Evolutionary conservation across 35 echinoderm and acorn worm genomes (phyloP).

Genomic region (Patiria miniata): DNA sequence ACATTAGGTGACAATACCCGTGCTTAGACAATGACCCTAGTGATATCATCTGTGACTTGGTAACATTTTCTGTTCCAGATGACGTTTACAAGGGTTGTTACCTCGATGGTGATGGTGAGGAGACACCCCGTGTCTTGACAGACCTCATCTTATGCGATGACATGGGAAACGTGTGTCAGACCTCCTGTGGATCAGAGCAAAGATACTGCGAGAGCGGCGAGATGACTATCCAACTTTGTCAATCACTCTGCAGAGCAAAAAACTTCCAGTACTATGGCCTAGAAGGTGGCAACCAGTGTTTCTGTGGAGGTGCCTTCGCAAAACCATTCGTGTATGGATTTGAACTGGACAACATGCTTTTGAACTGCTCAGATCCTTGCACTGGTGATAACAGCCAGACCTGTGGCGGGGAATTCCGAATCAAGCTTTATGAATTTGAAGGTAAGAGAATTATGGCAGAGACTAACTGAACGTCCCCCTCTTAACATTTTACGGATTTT

Average conservation of each 20-base stretch:
- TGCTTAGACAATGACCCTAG: no score
- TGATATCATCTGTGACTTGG: not conserved
- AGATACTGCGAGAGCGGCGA: slow-evolving; percentile 15
- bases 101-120: not conserved
- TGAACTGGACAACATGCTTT: not conserved
- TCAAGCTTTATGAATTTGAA: slow-evolving; percentile 58
- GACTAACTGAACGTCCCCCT: no score
- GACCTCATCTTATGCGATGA: slow-evolving; percentile 27
- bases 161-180: not conserved
- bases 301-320: slow-evolving; percentile 34
- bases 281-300: slow-evolving; percentile 52
- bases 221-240: slow-evolving; percentile 40
- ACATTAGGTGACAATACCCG: no score
- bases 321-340: not conserved
- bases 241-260: slow-evolving; percentile 14
- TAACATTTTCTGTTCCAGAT: not conserved
- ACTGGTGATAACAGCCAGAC: slow-evolving; percentile 41
- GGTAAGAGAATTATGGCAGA: slow-evolving; percentile 31
- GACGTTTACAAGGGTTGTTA: slow-evolving; percentile 9
- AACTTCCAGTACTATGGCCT: slow-evolving; percentile 37
- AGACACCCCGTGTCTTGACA: not conserved
- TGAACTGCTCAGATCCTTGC: slow-evolving; percentile 39
- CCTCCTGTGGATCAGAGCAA: not conserved
- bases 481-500: no score
- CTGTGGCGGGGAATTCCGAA: slow-evolving; percentile 64